These are phyloP conservation scores for Quadriops clusia DNA, from an alignment of 2,888 invertebrate genomes.

Conservation along the genomic window DNA sequence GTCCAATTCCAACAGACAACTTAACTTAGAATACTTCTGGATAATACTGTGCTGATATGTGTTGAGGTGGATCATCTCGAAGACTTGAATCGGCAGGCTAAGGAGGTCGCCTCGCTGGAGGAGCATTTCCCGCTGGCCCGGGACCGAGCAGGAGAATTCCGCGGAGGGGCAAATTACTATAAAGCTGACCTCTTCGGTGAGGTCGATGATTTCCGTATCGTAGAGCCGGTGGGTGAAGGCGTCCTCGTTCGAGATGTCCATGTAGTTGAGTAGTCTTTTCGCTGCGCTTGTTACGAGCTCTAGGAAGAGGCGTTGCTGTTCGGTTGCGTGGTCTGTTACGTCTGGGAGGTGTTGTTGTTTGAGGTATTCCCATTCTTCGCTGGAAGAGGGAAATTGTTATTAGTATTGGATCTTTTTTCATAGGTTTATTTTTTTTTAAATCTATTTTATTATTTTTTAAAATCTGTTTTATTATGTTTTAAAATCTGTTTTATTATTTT, in stretches of 20 bases:
- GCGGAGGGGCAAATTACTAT: constrained; percentile 85
- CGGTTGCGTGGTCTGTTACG: constrained; percentile 46
- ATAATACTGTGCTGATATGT: constrained; percentile 89
- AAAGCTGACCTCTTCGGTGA: constrained; percentile 82
- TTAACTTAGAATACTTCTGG: constrained; percentile 81
- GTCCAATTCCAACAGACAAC: constrained; percentile 87
- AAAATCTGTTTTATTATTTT: no score
- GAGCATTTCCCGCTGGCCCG: constrained; percentile 74
- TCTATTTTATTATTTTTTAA: no score
- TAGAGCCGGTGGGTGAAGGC: constrained; percentile 71
- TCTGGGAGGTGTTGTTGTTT: constrained; percentile 47
- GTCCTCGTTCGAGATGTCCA: constrained; percentile 63
- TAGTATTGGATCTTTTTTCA: no score
- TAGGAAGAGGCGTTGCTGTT: constrained; percentile 71
- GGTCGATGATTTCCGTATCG: constrained; percentile 86
- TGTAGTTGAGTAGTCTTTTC: constrained; percentile 63
- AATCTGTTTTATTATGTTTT: no score
- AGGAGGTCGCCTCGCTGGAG: constrained; percentile 75
- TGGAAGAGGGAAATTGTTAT: constrained; percentile 43
- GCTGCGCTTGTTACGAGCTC: constrained; percentile 65
- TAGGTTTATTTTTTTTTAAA: no score
- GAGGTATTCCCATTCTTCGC: constrained; percentile 93
- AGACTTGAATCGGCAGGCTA: constrained; percentile 85
- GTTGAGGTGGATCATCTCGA: constrained; percentile 88
- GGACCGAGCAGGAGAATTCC: constrained; percentile 85